Conservation (phyloP, 2,797 vertebrate genomes). For the Martes flavigula region DNA sequence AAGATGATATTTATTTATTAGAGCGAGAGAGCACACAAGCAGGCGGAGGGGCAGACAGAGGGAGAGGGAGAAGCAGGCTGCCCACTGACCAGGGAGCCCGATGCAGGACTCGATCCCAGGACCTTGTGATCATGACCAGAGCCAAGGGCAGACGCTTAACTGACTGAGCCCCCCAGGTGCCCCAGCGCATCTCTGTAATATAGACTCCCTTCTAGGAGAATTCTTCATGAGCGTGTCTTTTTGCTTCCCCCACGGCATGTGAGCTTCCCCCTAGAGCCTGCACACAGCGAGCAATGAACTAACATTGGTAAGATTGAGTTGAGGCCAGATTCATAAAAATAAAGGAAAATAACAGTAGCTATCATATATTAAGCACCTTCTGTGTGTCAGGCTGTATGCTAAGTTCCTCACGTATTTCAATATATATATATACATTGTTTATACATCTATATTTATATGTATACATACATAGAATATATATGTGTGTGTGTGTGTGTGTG, state of each 20-base stretch:
- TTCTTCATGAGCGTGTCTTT: accelerated
- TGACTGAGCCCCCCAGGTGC: accelerated
- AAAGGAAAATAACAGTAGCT: background rate
- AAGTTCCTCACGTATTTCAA: background rate
- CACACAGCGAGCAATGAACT: background rate
- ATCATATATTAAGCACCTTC: background rate
- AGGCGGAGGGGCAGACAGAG: too few species aligned
- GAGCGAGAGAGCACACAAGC: too few species aligned
- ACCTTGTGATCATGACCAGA: too few species aligned
- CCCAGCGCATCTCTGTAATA: too few species aligned
- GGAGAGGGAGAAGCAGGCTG: too few species aligned
- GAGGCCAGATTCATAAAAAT: background rate
- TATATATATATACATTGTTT: background rate
- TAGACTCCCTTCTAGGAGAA: background rate
- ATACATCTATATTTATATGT: too few species aligned
- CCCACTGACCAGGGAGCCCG: too few species aligned
- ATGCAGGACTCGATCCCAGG: too few species aligned
- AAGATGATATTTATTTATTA: too few species aligned
- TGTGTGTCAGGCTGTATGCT: background rate
- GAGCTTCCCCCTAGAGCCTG: background rate
- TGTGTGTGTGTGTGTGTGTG: too few species aligned
- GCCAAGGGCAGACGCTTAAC: too few species aligned
- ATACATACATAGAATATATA: too few species aligned
- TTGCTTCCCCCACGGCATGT: accelerated
- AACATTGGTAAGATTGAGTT: background rate